Evolutionary conservation across 2,888 invertebrate species (phyloP).

Genomic region (Electrophaes corylata): DNA sequence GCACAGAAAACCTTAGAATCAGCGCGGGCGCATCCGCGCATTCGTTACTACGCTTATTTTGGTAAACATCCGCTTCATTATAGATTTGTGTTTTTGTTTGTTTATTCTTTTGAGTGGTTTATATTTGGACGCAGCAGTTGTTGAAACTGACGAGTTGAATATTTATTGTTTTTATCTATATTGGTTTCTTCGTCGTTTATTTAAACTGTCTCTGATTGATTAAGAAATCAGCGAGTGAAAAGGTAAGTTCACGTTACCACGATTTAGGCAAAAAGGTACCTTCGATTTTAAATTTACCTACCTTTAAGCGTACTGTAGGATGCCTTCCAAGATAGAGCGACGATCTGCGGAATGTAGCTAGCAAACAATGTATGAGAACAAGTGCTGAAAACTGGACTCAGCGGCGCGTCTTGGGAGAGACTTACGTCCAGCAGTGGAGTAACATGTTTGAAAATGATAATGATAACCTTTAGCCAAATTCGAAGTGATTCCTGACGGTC

Average conservation of each 20-base stretch:
- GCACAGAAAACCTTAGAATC: constrained; percentile 1
- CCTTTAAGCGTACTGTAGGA: no score
- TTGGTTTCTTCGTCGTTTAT: not conserved
- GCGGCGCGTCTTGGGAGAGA: no score
- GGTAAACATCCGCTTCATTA: constrained; percentile 40
- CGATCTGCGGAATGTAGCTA: no score
- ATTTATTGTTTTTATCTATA: not conserved
- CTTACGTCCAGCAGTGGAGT: no score
- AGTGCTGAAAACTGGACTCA: no score
- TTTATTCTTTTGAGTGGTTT: constrained; percentile 28
- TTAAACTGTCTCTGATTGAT: constrained; percentile 1
- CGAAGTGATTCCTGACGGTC: no score
- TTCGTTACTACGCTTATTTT: constrained; percentile 39
- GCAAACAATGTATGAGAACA: no score
- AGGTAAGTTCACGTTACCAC: not conserved
- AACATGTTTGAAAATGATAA: no score
- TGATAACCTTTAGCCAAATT: no score
- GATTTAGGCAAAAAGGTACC: no score
- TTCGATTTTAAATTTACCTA: no score
- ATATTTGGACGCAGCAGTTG: constrained; percentile 18
- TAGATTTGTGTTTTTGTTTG: constrained; percentile 25
- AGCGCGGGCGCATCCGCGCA: constrained; percentile 32
- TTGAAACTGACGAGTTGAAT: constrained; percentile 4
- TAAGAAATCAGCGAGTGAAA: not conserved
- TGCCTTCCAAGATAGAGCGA: no score